phyloP scores from a whole-genome alignment of 23 tunicate species.

The Botrylloides violaceus region DNA sequence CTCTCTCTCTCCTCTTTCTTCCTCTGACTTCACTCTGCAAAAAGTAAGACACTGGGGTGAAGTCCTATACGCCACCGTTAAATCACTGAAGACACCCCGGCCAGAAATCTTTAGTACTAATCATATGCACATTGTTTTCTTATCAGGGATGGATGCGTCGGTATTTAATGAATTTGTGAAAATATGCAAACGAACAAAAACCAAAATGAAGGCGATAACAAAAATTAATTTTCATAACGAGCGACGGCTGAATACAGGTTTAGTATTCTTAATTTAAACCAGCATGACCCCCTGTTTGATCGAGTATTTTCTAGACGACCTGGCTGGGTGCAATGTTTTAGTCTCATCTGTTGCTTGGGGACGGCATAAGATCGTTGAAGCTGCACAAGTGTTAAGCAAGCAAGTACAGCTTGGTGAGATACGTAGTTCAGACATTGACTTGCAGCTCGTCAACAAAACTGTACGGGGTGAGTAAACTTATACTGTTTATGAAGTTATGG shows the following conservation, averaged over 20 bases:
- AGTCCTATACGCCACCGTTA: too few species aligned
- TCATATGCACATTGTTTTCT: too few species aligned
- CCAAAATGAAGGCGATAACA: background rate
- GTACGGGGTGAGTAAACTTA: slow-evolving; percentile 22
- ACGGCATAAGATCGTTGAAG: slow-evolving; percentile 24
- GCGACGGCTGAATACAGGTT: background rate
- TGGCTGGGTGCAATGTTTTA: slow-evolving; percentile 7
- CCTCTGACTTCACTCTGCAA: too few species aligned
- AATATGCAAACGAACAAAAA: background rate
- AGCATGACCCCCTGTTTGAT: background rate
- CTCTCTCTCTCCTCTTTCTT: too few species aligned
- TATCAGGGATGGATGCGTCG: background rate
- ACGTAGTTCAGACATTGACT: background rate
- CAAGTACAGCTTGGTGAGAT: background rate
- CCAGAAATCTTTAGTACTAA: too few species aligned
- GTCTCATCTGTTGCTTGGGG: slow-evolving; percentile 7
- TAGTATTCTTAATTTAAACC: background rate
- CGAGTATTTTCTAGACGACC: background rate
- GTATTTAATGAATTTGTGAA: background rate
- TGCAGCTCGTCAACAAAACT: slow-evolving; percentile 5
- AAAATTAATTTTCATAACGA: background rate
- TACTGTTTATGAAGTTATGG: background rate
- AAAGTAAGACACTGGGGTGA: too few species aligned
- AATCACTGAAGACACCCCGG: too few species aligned
- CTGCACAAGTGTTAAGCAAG: slow-evolving; percentile 1